Percentiles rank a stretch among this genome's conserved stretches.
These are phyloP conservation scores for Folsomia manolachei DNA, from an alignment of 2,888 invertebrate genomes.

Conservation along the genomic window DNA sequence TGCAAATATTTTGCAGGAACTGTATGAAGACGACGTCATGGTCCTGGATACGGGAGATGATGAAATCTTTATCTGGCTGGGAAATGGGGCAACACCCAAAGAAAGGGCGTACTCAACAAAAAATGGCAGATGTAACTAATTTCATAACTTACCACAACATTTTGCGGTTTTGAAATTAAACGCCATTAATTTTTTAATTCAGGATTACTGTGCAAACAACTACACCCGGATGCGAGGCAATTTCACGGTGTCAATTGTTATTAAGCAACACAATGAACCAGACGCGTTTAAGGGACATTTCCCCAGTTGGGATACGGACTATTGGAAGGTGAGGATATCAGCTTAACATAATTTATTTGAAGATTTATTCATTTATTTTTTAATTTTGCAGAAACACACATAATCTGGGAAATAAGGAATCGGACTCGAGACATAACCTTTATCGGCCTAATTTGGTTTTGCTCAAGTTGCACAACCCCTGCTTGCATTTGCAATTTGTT, in stretches of 20 bases:
- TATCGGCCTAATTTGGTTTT: too few relatives aligned
- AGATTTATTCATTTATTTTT: too few relatives aligned
- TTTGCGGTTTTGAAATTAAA: background rate
- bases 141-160: background rate
- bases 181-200: slow-evolving; percentile 44
- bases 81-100: slow-evolving; percentile 65
- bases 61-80: slow-evolving; percentile 75
- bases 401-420: too few relatives aligned
- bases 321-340: too few relatives aligned
- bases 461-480: too few relatives aligned
- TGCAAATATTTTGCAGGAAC: slow-evolving; percentile 63
- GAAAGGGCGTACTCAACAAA: slow-evolving; percentile 59
- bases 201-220: slow-evolving; percentile 69
- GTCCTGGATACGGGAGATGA: slow-evolving; percentile 69
- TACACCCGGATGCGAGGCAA: slow-evolving; percentile 61
- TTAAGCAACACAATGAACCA: slow-evolving; percentile 74
- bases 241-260: slow-evolving; percentile 65
- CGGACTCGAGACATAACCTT: too few relatives aligned
- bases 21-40: slow-evolving; percentile 73
- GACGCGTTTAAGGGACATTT: slow-evolving; percentile 71
- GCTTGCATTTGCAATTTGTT: too few relatives aligned
- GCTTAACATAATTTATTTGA: too few relatives aligned
- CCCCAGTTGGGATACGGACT: slow-evolving; percentile 65
- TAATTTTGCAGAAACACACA: too few relatives aligned
- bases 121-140: slow-evolving; percentile 60